phyloP scores from a whole-genome alignment of 2,888 invertebrate genomes.

The Muschampia plurimacula region DNA sequence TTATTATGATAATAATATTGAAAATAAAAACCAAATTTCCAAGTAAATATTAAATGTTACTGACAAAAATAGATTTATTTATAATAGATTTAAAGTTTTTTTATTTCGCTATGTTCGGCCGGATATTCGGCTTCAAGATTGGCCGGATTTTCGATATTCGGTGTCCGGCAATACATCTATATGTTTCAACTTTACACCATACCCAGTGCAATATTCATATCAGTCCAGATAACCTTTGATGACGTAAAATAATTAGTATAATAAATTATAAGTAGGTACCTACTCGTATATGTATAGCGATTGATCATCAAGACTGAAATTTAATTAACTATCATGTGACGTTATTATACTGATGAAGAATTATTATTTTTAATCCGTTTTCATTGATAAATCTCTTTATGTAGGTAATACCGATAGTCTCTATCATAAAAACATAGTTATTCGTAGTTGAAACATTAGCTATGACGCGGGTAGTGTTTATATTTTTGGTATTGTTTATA shows the following conservation, averaged over 20 bases:
- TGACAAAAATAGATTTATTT: too few relatives aligned
- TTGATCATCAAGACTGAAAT: neutral
- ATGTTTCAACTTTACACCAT: neutral
- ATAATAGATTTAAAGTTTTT: too few relatives aligned
- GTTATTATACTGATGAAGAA: neutral
- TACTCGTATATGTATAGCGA: neutral
- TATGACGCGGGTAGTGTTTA: neutral
- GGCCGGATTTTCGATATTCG: too few relatives aligned
- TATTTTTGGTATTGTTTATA: neutral
- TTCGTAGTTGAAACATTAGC: neutral
- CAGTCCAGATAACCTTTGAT: neutral
- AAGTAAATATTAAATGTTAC: too few relatives aligned
- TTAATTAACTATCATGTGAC: neutral
- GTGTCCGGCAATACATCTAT: too few relatives aligned
- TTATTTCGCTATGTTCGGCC: too few relatives aligned
- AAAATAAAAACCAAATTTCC: too few relatives aligned
- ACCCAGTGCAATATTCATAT: neutral
- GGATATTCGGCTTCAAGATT: too few relatives aligned
- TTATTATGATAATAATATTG: too few relatives aligned
- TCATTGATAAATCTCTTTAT: neutral
- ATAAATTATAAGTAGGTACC: neutral
- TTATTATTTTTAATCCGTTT: neutral
- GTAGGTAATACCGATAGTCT: neutral
- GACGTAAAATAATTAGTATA: neutral
- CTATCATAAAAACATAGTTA: neutral